phyloP scores from a whole-genome alignment of 2,797 vertebrate genomes.

The Betta splendens region DNA sequence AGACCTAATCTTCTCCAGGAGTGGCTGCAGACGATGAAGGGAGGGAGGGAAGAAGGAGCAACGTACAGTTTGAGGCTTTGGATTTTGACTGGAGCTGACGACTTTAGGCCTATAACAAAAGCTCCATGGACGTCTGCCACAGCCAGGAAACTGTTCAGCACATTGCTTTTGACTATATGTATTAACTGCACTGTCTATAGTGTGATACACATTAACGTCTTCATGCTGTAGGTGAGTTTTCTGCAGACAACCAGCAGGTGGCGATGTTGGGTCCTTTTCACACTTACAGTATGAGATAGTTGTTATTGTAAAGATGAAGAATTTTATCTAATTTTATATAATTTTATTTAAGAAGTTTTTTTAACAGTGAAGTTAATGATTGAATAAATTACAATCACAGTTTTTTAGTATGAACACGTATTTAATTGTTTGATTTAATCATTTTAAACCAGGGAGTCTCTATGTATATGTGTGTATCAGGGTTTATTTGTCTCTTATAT shows the following conservation, averaged over 20 bases:
- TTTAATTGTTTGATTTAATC: too few relatives aligned
- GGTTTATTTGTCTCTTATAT: too few relatives aligned
- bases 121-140: constrained; percentile 50
- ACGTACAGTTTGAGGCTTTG: constrained; percentile 54
- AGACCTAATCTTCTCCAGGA: constrained; percentile 65
- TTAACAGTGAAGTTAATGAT: too few relatives aligned
- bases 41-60: constrained; percentile 17
- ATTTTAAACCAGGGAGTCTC: too few relatives aligned
- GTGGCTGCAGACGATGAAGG: constrained; percentile 30
- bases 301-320: not conserved
- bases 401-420: too few relatives aligned
- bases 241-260: constrained; percentile 53
- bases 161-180: constrained; percentile 21
- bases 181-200: not conserved
- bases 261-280: constrained; percentile 46
- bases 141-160: too few relatives aligned
- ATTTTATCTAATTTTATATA: too few relatives aligned
- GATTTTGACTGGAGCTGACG: constrained; percentile 50
- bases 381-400: too few relatives aligned
- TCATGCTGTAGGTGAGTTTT: not conserved
- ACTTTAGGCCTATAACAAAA: constrained; percentile 53
- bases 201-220: not conserved
- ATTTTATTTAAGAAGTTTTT: too few relatives aligned
- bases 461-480: too few relatives aligned
- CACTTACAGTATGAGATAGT: not conserved